phyloP scores from a whole-genome alignment of 2,888 invertebrate genomes.

The Eilema caniola region DNA sequence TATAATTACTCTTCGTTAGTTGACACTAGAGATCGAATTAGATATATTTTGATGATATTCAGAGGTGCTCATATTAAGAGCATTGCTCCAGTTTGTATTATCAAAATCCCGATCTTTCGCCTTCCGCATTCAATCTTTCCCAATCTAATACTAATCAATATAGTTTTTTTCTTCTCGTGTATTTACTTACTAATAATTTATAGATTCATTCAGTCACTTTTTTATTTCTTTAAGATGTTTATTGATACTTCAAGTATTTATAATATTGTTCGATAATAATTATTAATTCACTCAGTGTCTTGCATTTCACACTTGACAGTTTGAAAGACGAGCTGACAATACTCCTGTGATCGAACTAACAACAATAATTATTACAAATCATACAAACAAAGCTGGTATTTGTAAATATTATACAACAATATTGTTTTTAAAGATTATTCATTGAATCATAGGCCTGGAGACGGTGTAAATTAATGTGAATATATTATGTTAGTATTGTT shows the following conservation, averaged over 20 bases:
- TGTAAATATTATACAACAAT: conserved; percentile 27
- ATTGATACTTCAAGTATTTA: not conserved
- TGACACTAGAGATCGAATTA: conserved; percentile 22
- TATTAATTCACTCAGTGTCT: not conserved
- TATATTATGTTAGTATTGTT: too few species aligned
- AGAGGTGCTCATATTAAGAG: not conserved
- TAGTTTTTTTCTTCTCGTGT: not conserved
- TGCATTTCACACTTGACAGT: not conserved
- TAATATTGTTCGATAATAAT: not conserved
- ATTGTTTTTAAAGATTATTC: conserved; percentile 7
- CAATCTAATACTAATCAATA: not conserved
- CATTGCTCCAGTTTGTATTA: not conserved
- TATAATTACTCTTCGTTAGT: conserved; percentile 26
- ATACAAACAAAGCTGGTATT: conserved; percentile 33
- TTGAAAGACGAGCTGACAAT: conserved; percentile 3
- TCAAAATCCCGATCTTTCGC: too few species aligned
- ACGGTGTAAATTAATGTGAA: not conserved
- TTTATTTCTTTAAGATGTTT: not conserved
- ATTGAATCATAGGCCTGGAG: not conserved
- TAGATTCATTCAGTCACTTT: not conserved
- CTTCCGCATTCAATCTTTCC: too few species aligned
- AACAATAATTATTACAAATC: conserved; percentile 3
- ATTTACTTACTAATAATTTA: not conserved
- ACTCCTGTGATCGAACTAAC: not conserved
- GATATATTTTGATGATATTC: not conserved